These are phyloP conservation scores for Ophioninae sp. DNA, from an alignment of 2,888 invertebrate species.

Conservation along the genomic window DNA sequence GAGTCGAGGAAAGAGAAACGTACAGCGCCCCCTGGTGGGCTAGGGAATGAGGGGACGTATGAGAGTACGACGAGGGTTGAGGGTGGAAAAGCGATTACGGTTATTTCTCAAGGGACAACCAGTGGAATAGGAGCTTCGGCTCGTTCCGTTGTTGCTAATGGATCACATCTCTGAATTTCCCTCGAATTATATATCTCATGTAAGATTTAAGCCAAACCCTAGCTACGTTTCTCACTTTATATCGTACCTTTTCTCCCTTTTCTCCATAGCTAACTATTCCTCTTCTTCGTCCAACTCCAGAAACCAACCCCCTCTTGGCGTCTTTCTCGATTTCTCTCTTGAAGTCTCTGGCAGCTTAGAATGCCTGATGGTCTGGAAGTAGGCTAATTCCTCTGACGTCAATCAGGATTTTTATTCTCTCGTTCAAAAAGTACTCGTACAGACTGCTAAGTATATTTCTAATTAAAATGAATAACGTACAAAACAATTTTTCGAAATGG, in stretches of 20 bases:
- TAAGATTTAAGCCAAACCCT: constrained; percentile 70
- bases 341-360: not conserved
- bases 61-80: constrained; percentile 34
- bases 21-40: constrained; percentile 18
- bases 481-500: too few relatives aligned
- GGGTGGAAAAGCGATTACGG: constrained; percentile 75
- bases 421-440: too few relatives aligned
- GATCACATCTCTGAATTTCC: constrained; percentile 76
- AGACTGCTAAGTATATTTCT: too few relatives aligned
- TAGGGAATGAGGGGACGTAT: constrained; percentile 31
- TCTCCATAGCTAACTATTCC: constrained; percentile 7
- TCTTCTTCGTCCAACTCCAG: not conserved
- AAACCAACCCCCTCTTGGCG: too few relatives aligned
- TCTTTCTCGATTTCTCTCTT: not conserved
- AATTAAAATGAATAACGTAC: too few relatives aligned
- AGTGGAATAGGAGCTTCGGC: constrained; percentile 56
- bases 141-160: constrained; percentile 73
- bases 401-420: constrained; percentile 17
- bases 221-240: constrained; percentile 5
- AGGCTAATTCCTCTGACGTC: constrained; percentile 68
- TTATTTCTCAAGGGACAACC: constrained; percentile 76
- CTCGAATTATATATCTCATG: constrained; percentile 74
- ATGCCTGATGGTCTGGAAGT: constrained; percentile 46
- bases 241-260: not conserved
- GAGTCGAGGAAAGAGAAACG: not conserved